Evolutionary conservation across 2,113 vertebrate genomes (phyloP), one percentile per base, ranked within the genome.

Genomic region (Nycticryphes semicollaris): DNA sequence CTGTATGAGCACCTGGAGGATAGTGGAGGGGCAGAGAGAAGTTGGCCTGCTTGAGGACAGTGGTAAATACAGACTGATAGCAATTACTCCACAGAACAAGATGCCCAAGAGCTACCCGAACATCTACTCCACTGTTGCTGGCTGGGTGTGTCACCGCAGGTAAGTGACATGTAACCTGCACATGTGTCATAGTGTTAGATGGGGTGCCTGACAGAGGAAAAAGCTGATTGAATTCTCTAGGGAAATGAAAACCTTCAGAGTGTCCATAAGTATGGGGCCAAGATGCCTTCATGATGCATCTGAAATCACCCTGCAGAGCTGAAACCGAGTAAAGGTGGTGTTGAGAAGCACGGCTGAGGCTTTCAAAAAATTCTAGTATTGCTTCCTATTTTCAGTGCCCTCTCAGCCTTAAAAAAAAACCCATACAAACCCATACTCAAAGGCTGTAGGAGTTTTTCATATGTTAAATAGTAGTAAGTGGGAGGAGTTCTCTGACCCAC

Each of bases 171-270:
- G 23, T 7, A 12, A n/a, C 6, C 21, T 63, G 35, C 3, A 3
- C 2, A 1, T 1, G 7, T 35, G 25, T 50, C 11, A 21, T 2
- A 0, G 20, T 14, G 51, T n/a, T 64, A 47, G 15, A 4, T 2
- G 16, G 35, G 27, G 18, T 62, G 45, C 59, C 41, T 50, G 68
- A 14, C 4, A 41, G 45, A 24, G 66, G 8, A 56, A 53, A 54
- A 56, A 20, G 12, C 22, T 47, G 37, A 33, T 0, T n/a, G 51
- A 31, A 19, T 53, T 76, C 30, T 48, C 43, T 5, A n/a, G 12
- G 21, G 39, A 82, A 48, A 37, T n/a, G 2, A 30, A 87, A 67
- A 62, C 53, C 5, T 59, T 51, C 4, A 4, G 37, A 20, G 13
- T 9, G 23, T 22, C 30, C 31, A 51, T 14, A 27, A 25, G 12